A percentile compares a stretch with the other conserved stretches of the same genome.
These are phyloP conservation scores for Ostrea edulis DNA, from an alignment of 1,140 invertebrate genomes.

Conservation along the genomic window DNA sequence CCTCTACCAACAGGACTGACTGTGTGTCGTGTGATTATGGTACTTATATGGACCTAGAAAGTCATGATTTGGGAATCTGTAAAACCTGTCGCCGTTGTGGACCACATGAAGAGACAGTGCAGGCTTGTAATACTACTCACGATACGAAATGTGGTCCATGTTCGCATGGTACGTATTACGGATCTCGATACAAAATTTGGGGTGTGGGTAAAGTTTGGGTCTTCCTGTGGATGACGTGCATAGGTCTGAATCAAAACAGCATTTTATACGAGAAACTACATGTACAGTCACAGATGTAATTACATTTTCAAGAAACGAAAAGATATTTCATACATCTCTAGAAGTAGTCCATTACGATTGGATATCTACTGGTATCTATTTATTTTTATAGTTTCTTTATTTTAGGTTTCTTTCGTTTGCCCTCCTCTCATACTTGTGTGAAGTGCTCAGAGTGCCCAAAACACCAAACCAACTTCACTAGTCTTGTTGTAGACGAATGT, in stretches of 20 bases:
- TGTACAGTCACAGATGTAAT: no score
- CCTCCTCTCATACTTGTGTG: neutral
- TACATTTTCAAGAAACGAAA: no score
- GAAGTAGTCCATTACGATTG: no score
- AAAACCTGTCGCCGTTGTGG: conserved; percentile 6
- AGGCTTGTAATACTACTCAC: neutral
- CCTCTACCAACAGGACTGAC: neutral
- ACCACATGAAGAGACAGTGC: neutral
- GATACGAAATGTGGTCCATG: neutral
- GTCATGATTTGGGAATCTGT: neutral
- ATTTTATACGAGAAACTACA: no score
- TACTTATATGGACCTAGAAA: neutral
- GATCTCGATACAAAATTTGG: neutral
- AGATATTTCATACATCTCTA: no score
- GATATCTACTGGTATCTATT: neutral
- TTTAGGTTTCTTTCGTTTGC: neutral
- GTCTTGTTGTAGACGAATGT: conserved; percentile 8
- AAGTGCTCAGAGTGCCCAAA: neutral
- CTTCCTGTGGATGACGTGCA: no score
- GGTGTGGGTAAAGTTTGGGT: no score
- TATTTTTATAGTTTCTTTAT: neutral
- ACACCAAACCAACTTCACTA: neutral
- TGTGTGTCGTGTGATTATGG: neutral
- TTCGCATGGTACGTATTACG: neutral
- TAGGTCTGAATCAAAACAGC: no score